These are phyloP conservation scores for Amblyraja radiata DNA, from an alignment of 2,797 vertebrate genomes.

Conservation along the genomic window DNA sequence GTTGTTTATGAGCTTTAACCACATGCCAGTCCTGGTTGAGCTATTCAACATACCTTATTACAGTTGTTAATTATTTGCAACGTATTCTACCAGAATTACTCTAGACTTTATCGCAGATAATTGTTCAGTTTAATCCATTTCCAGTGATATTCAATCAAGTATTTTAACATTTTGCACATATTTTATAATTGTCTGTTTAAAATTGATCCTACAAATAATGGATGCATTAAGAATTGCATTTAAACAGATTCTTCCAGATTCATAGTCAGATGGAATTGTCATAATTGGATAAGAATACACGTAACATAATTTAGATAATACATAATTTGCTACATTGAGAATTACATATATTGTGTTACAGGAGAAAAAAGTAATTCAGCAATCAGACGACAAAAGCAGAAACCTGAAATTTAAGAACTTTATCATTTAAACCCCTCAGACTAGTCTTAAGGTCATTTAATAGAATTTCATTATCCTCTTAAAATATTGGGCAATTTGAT, in stretches of 20 bases:
- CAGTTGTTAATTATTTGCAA: not conserved
- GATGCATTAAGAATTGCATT: not conserved
- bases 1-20: not conserved
- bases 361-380: not conserved
- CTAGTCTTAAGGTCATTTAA: not conserved
- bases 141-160: not conserved
- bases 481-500: not conserved
- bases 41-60: not conserved
- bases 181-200: not conserved
- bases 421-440: not conserved
- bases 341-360: not conserved
- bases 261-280: not conserved
- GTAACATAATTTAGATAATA: not conserved
- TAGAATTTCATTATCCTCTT: not conserved
- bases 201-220: not conserved
- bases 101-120: not conserved
- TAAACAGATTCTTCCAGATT: not conserved
- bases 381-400: not conserved
- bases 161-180: not conserved
- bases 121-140: not conserved
- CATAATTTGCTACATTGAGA: not conserved
- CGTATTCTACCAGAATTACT: not conserved
- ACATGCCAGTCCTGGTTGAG: not conserved
- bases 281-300: not conserved
- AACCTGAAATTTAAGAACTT: conserved; percentile 1